Conservation (phyloP, 2,113 vertebrate genomes). For the Cygnus atratus region DNA sequence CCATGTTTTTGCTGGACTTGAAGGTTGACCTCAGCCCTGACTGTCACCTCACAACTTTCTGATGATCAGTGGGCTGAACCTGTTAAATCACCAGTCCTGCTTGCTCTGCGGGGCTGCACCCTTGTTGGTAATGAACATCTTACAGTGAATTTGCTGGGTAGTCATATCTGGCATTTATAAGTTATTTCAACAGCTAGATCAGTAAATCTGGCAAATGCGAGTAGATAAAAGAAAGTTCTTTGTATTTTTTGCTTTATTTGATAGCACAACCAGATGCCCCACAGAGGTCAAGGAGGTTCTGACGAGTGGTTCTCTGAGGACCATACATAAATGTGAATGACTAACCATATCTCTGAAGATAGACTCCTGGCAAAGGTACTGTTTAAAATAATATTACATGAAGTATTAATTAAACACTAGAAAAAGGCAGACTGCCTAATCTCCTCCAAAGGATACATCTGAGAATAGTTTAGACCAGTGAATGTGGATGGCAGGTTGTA, state of each 20-base stretch:
- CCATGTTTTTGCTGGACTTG: background rate
- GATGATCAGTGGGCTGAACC: background rate
- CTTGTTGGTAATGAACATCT: background rate
- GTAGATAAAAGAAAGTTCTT: background rate
- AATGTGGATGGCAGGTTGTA: background rate
- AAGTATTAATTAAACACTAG: background rate
- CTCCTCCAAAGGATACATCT: background rate
- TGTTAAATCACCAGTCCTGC: background rate
- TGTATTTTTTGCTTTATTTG: background rate
- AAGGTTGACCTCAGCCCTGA: background rate
- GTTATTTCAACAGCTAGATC: background rate
- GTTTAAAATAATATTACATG: background rate
- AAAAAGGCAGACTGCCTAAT: background rate
- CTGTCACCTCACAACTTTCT: background rate
- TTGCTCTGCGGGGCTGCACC: background rate
- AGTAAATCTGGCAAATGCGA: background rate
- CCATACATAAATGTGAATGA: background rate
- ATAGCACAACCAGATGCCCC: background rate
- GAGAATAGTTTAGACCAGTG: background rate
- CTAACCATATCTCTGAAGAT: background rate
- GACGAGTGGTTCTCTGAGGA: background rate
- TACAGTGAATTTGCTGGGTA: background rate
- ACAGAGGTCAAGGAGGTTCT: background rate
- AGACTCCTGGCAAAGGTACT: background rate
- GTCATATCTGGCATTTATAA: background rate